Evolutionary conservation across 2,113 vertebrate genomes (phyloP).

Genomic region (Asarcornis scutulata): DNA sequence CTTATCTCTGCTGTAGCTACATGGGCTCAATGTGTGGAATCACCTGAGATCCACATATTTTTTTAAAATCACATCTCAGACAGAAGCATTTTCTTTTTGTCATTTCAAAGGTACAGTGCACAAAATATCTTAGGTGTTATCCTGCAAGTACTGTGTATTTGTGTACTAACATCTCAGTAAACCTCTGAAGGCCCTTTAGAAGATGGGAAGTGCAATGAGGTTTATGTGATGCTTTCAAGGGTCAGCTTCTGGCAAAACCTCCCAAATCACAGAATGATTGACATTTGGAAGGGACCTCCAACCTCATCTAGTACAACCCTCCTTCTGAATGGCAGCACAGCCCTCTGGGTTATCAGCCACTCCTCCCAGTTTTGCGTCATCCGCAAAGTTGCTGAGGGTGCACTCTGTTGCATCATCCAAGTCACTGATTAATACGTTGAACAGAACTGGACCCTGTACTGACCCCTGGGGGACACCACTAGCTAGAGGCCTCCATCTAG

Average conservation of each 20-base stretch:
- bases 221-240: neutral
- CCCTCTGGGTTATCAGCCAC: too few species aligned
- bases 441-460: too few species aligned
- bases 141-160: neutral
- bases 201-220: neutral
- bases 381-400: too few species aligned
- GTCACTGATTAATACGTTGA: too few species aligned
- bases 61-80: neutral
- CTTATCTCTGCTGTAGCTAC: neutral
- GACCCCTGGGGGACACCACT: too few species aligned
- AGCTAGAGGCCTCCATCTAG: too few species aligned
- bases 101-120: neutral
- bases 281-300: too few species aligned
- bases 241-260: neutral
- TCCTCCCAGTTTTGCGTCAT: too few species aligned
- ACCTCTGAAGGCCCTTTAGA: neutral
- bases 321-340: too few species aligned
- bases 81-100: neutral
- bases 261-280: neutral
- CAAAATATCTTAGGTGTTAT: neutral
- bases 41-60: neutral
- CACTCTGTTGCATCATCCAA: too few species aligned
- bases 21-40: neutral
- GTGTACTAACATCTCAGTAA: neutral
- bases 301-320: too few species aligned